Evolutionary conservation across 2,113 vertebrate genomes (phyloP), one percentile per base, ranked within the genome.

Genomic region (Rattus rattus): DNA sequence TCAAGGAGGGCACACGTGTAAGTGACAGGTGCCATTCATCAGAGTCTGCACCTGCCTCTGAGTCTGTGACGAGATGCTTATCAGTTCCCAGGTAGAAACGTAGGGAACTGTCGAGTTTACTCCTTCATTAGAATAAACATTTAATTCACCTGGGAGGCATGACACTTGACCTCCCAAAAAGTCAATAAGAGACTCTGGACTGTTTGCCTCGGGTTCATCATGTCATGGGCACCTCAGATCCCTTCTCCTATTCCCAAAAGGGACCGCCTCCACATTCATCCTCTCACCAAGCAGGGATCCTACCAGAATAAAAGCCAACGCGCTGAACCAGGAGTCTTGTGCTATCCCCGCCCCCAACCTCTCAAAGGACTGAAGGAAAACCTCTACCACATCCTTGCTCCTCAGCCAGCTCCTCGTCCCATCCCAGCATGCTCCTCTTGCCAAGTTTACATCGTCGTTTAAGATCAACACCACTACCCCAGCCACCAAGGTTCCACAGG

Each of bases 111-210:
- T 28, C 85, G 84, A 92, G 63, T 75, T 73, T 59, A 63, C 28
- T 88, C 80, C 90, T 95, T 92, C 90, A 67, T 86, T 91, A 77
- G 4, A 90, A 94, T 75, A 95, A 94, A 97, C 63, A 96, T 88
- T 75, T 96, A n/a, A 95, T 84, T 72, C 94, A 94, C 84, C 87
- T 96, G 80, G n/a, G 93, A 96, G 69, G 90, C 47, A 94, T 33
- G 84, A 79, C 14, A 90, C 52, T 61, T 93, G 75, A 94, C 70
- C 84, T n/a, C 43, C 92, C 33, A 39, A 93, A 87, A 93, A 93
- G 92, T 97, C 96, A 96, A 39, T 95, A 96, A 52, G 56, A 96
- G 84, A 97, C 94, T 96, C 88, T 94, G 84, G 80, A 94, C 94
- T 94, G 47, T 94, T 93, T 93, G 79, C 69, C 54, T 56, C 39